These are phyloP conservation scores for Tachysurus fulvidraco DNA, from an alignment of 2,113 vertebrate species.

Conservation along the genomic window DNA sequence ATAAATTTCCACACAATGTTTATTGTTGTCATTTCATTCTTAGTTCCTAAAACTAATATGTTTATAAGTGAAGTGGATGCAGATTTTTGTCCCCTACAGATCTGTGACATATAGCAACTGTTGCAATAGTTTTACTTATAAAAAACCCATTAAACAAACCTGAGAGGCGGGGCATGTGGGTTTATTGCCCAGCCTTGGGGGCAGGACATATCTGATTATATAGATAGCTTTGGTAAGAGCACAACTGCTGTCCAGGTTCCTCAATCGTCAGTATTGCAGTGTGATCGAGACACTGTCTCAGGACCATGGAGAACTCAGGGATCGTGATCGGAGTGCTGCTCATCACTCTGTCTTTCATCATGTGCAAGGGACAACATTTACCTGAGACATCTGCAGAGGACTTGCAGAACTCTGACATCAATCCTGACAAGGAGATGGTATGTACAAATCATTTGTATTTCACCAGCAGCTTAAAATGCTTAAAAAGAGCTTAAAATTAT, in stretches of 20 bases:
- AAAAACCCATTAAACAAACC: neutral
- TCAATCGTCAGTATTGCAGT: neutral
- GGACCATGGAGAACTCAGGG: constrained; percentile 71
- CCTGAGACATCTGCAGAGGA: constrained; percentile 68
- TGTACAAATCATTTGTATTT: constrained; percentile 41
- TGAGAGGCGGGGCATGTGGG: constrained; percentile 41
- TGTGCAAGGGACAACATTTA: constrained; percentile 64
- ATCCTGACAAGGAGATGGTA: constrained; percentile 71
- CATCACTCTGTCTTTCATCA: constrained; percentile 55
- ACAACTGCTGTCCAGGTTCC: neutral
- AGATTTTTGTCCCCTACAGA: neutral
- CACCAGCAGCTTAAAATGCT: neutral
- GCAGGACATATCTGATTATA: constrained; percentile 55
- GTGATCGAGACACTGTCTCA: constrained; percentile 26
- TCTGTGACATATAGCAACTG: neutral
- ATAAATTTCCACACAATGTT: neutral
- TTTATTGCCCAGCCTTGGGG: constrained; percentile 12
- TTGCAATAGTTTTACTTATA: constrained; percentile 5
- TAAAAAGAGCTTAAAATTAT: too few relatives aligned
- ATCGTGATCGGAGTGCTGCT: constrained; percentile 62
- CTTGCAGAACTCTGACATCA: constrained; percentile 55
- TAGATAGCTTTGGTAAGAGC: constrained; percentile 21
- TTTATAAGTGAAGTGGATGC: neutral
- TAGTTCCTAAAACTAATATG: neutral
- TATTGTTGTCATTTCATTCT: neutral